A percentile compares a stretch with the other conserved stretches of the same genome.
Conservation (phyloP, 2,888 invertebrate genomes). For the Hypercompe scribonia region DNA sequence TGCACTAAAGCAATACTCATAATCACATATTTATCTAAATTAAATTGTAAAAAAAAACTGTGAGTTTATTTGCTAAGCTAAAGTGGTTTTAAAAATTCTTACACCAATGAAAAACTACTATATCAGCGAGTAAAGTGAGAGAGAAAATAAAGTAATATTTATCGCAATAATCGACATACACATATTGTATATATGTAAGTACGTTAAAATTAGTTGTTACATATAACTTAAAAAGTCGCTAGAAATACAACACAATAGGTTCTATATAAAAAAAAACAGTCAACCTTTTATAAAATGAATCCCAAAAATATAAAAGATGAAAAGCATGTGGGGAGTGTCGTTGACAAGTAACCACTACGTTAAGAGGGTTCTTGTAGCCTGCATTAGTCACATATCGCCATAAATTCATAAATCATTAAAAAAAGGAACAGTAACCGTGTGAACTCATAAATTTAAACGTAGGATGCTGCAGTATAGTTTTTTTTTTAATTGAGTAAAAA, state of each 20-base stretch:
- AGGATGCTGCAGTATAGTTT: no score
- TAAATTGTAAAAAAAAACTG: no score
- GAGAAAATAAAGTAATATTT: no score
- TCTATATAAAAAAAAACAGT: background rate
- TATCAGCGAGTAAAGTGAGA: no score
- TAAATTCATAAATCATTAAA: constrained; percentile 37
- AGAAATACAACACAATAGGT: background rate
- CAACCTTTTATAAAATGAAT: background rate
- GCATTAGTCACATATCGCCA: constrained; percentile 30
- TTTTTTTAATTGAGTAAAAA: no score
- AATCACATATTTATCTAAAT: no score
- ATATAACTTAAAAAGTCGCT: background rate
- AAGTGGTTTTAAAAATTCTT: no score
- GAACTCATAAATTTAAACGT: constrained; percentile 25
- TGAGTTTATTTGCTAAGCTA: no score
- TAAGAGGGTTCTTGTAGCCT: constrained; percentile 5
- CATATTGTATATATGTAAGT: background rate
- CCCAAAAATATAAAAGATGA: background rate
- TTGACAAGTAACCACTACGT: background rate
- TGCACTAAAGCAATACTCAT: no score
- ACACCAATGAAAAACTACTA: no score
- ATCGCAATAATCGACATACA: no score
- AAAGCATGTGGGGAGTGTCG: background rate
- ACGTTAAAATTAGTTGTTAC: background rate
- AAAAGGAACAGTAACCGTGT: constrained; percentile 15